Base-by-base conservation (phyloP, 2,113 vertebrate species). In the Corvus moneduloides region DNA sequence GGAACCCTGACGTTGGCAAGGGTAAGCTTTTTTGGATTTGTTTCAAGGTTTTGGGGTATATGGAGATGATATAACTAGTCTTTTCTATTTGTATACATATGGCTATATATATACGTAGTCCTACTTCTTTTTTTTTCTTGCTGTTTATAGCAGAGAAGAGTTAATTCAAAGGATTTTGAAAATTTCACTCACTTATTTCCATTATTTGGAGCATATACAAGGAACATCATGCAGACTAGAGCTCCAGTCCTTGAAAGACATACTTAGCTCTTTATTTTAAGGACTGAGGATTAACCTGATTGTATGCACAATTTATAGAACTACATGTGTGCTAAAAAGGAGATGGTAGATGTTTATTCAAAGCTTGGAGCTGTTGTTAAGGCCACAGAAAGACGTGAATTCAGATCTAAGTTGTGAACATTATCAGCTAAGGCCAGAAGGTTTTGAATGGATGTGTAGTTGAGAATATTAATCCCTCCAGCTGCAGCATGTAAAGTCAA, bases 1-100 rank as follows among this genome's bases (percentile, higher is more conserved):
- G 98, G 98, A 6, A 98, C 98, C 0, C 97, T 99, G 77, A 99
- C 98, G 0, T 94, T 99, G 89, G 96, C 97, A 85, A 98, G 98
- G 98, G 99, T 99, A 97, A 98, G 98, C 27, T 39, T 68, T 19
- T 66, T 37, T 66, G 37, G 69, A 61, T 49, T 66, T 89, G 11
- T 77, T 94, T 71, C 64, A 61, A 78, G 24, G 7, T 46, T 92
- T 83, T 67, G 49, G 54, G 49, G 12, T 75, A 30, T 30, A 32
- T 41, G 71, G 23, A 89, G 52, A 78, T 77, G 5, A 24, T 33
- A 33, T 33, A 33, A 39, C 41, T 86, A 52, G 9, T 35, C 55
- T 51, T 61, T 54, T 43, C 21, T 73, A 28, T 84, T 77, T 89
- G 14, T 33, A 52, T 71, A 58, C 24, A 21, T 35, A 46, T 71